These are phyloP conservation scores for Periplaneta americana DNA, from an alignment of 1,140 invertebrate species.

Conservation along the genomic window DNA sequence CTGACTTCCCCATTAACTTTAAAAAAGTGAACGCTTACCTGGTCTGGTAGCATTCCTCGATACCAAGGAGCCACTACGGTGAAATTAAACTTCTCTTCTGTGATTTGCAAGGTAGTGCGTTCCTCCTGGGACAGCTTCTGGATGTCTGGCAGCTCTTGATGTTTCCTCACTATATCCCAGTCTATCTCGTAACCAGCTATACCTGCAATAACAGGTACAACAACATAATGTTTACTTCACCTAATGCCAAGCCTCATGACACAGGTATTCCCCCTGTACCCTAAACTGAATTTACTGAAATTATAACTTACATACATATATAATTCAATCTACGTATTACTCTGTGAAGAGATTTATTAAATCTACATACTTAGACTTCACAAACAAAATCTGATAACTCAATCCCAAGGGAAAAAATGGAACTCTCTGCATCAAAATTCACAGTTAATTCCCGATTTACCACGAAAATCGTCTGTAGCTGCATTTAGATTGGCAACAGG, in stretches of 20 bases:
- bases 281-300: too few species aligned
- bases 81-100: constrained; percentile 50
- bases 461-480: too few species aligned
- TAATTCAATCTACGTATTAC: too few species aligned
- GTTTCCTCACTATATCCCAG: constrained; percentile 50
- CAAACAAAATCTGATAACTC: neutral
- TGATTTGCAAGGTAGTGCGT: constrained; percentile 49
- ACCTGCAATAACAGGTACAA: too few species aligned
- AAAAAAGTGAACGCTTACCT: constrained; percentile 2
- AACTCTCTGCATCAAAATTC: too few species aligned
- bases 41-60: constrained; percentile 11
- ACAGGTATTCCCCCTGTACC: neutral
- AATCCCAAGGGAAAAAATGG: too few species aligned
- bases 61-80: constrained; percentile 85
- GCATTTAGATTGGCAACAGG: too few species aligned
- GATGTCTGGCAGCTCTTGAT: constrained; percentile 32
- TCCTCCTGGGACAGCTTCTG: constrained; percentile 42
- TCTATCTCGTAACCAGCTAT: constrained; percentile 58
- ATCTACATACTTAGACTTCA: neutral
- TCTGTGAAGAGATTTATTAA: too few species aligned
- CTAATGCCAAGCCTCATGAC: too few species aligned
- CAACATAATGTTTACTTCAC: too few species aligned
- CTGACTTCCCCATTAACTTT: neutral
- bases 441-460: too few species aligned
- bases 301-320: too few species aligned